Evolutionary conservation across 2,113 vertebrate genomes (phyloP).

Genomic region (Patagioenas fasciata): DNA sequence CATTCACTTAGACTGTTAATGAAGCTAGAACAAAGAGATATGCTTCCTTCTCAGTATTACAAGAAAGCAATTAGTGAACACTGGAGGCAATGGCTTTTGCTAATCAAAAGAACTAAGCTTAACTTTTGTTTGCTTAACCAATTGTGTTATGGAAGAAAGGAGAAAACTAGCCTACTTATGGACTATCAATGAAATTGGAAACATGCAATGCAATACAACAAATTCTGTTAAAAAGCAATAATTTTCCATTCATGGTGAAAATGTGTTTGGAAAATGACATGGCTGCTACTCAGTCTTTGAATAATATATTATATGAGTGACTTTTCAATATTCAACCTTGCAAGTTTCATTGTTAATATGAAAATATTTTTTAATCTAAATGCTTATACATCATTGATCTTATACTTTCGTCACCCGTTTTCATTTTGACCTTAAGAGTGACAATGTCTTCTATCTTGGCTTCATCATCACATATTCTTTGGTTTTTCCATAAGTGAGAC

Average conservation of each 20-base stretch:
- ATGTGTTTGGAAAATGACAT: not conserved
- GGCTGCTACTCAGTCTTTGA: not conserved
- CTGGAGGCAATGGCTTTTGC: constrained; percentile 36
- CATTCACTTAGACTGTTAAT: constrained; percentile 16
- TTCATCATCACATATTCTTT: not conserved
- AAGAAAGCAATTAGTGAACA: constrained; percentile 63
- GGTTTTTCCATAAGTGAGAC: not conserved
- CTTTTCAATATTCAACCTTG: not conserved
- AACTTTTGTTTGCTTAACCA: constrained; percentile 35
- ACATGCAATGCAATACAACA: not conserved
- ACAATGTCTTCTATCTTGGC: not conserved
- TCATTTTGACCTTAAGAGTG: not conserved
- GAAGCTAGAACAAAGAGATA: constrained; percentile 33
- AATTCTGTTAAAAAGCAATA: constrained; percentile 12
- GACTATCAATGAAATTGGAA: not conserved
- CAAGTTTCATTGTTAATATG: not conserved
- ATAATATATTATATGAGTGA: not conserved
- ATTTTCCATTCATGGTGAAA: not conserved
- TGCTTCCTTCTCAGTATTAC: constrained; percentile 30
- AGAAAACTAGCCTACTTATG: not conserved
- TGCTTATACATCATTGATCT: not conserved
- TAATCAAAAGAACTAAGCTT: constrained; percentile 53
- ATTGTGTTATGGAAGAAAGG: not conserved
- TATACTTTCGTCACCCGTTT: not conserved
- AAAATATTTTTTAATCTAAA: not conserved